A percentile compares a stretch with the other conserved stretches of the same genome.
These are phyloP conservation scores for Hemibagrus wyckioides DNA, from an alignment of 2,113 vertebrate species.

Conservation along the genomic window DNA sequence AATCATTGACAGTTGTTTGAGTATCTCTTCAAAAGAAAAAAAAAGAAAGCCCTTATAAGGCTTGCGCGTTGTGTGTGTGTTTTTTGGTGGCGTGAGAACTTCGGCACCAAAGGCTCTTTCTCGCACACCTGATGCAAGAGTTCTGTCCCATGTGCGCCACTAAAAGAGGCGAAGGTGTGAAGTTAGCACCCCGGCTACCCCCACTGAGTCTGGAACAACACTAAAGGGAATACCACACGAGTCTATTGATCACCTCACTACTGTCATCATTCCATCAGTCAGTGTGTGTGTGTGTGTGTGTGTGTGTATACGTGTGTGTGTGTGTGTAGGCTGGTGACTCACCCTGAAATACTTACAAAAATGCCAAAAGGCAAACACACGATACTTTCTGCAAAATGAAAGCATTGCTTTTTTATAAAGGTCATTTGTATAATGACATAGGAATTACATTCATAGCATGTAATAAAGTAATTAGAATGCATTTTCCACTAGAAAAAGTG, in stretches of 20 bases:
- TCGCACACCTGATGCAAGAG: constrained; percentile 35
- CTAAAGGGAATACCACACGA: constrained; percentile 33
- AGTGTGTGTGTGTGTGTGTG: constrained; percentile 11
- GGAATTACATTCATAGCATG: neutral
- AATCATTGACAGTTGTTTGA: constrained; percentile 49
- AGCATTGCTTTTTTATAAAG: neutral
- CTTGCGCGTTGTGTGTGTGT: neutral
- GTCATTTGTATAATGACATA: neutral
- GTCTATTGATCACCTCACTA: constrained; percentile 9
- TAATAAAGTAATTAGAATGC: neutral
- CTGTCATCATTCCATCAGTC: neutral
- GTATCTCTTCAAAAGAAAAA: constrained; percentile 57
- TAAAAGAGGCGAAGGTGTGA: constrained; percentile 71
- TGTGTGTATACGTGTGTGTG: neutral
- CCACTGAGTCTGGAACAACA: constrained; percentile 69
- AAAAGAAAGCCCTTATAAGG: constrained; percentile 46
- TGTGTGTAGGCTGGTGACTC: neutral
- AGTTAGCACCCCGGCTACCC: constrained; percentile 65
- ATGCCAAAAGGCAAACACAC: neutral
- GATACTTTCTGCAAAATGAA: neutral
- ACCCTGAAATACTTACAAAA: neutral
- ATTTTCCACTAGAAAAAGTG: neutral
- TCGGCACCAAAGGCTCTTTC: constrained; percentile 37
- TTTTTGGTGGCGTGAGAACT: constrained; percentile 38
- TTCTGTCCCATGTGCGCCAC: constrained; percentile 11